Evolutionary conservation across 2,797 vertebrate genomes (phyloP), one percentile per base, ranked within the genome.

Genomic region (Strix occidentalis): DNA sequence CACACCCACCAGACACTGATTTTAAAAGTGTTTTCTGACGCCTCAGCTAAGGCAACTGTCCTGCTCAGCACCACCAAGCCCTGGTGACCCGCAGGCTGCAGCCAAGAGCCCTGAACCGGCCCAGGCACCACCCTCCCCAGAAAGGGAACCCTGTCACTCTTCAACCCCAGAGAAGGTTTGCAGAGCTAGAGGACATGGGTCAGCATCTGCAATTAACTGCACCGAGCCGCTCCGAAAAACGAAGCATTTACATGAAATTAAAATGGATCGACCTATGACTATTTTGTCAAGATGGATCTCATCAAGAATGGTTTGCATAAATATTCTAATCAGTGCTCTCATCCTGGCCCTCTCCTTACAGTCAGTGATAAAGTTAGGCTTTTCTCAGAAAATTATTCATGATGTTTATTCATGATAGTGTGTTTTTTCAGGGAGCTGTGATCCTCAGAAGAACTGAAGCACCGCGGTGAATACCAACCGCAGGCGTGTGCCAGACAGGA

Each of bases 361-460:
- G 77, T 4, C 80, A 14, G 45, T 53, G 77, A 45, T 13, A 4
- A 58, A 53, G 84, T 61, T 69, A 43, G 17, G 86, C 86, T 84
- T 76, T 68, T 4, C 93, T 81, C 60, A 6, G 75, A 64, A 84
- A 93, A 86, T 91, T 68, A 90, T 70, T 92, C 63, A 3, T 37
- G 46, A 72, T 90, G 88, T 92, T 94, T 95, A 94, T 95, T 95
- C 93, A 92, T 84, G 77, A 63, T 25, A 63, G 11, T 65, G 48
- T 1, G 23, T 37, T 84, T 88, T 51, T 37, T 5, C 60, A 6
- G 54, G 61, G 65, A 88, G 31, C 6, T 53, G 69, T 12, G 61
- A 60, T 78, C 85, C 87, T 33, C 2, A 1, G 60, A 41, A 29
- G 61, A 57, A 16, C 72, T 10, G 45, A 23, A 51, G 74, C 24